Evolutionary conservation across 2,888 invertebrate genomes (phyloP).

Genomic region (Lypha dubia): DNA sequence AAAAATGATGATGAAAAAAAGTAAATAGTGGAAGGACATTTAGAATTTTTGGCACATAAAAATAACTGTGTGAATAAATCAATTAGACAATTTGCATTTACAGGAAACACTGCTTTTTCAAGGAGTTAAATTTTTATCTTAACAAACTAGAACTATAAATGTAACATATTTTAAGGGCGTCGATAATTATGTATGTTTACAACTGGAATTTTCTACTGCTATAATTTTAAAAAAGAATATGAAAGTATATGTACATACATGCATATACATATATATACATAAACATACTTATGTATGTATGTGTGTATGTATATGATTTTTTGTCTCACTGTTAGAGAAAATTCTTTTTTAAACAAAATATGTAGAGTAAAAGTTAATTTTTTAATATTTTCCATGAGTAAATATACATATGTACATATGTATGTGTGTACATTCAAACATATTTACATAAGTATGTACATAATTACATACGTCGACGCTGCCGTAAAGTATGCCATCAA

Average conservation of each 20-base stretch:
- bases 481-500: background rate
- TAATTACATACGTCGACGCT: background rate
- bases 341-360: too few relatives aligned
- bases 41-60: background rate
- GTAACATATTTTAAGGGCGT: background rate
- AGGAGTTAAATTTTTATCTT: background rate
- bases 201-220: background rate
- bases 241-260: background rate
- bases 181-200: background rate
- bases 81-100: background rate
- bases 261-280: too few relatives aligned
- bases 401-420: background rate
- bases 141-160: background rate
- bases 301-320: too few relatives aligned
- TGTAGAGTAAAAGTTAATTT: too few relatives aligned
- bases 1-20: conserved; percentile 66
- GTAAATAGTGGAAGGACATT: background rate
- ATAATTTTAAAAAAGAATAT: background rate
- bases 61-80: background rate
- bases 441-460: background rate
- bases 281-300: too few relatives aligned
- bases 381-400: too few relatives aligned
- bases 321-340: too few relatives aligned
- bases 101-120: background rate
- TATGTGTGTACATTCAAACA: too few relatives aligned